phyloP scores from a whole-genome alignment of 2,888 invertebrate species.

The Tetragonisca angustula region DNA sequence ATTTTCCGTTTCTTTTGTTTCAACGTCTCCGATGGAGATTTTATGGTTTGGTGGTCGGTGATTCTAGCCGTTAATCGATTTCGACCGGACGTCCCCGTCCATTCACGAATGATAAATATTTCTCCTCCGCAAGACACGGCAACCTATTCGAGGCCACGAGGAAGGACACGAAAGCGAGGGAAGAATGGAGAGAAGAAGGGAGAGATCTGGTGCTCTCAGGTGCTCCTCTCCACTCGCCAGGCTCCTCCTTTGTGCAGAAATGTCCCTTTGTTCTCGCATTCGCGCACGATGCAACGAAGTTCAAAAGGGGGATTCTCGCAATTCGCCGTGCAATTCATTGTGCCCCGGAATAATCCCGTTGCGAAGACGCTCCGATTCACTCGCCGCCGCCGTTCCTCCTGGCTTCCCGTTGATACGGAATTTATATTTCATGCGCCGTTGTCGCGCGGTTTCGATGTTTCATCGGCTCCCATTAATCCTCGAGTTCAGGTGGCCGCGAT shows the following conservation, averaged over 20 bases:
- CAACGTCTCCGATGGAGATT: too few relatives aligned
- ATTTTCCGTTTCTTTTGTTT: too few relatives aligned
- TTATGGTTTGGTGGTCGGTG: too few relatives aligned
- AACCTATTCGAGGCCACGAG: neutral
- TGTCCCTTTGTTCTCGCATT: conserved; percentile 53
- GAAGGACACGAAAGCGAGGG: neutral
- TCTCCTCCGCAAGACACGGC: conserved; percentile 29
- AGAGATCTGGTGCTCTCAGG: conserved; percentile 23
- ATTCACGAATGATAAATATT: conserved; percentile 49
- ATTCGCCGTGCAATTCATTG: conserved; percentile 50
- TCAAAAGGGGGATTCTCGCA: conserved; percentile 54
- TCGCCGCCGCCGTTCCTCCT: conserved; percentile 7
- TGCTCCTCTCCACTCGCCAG: conserved; percentile 22
- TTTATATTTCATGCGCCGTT: conserved; percentile 47
- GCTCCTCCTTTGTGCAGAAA: conserved; percentile 48
- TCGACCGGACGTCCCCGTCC: conserved; percentile 26
- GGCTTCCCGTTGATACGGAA: conserved; percentile 44
- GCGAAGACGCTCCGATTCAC: conserved; percentile 54
- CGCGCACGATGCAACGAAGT: conserved; percentile 55
- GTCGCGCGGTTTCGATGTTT: conserved; percentile 41
- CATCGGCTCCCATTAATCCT: conserved; percentile 46
- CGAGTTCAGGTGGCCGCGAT: conserved; percentile 30
- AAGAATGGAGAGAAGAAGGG: neutral
- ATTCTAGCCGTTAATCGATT: conserved; percentile 28
- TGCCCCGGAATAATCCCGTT: conserved; percentile 50